A percentile compares a stretch with the other conserved stretches of the same genome.
These are phyloP conservation scores for Ophioninae sp. DNA, from an alignment of 2,888 invertebrate species.

Conservation along the genomic window DNA sequence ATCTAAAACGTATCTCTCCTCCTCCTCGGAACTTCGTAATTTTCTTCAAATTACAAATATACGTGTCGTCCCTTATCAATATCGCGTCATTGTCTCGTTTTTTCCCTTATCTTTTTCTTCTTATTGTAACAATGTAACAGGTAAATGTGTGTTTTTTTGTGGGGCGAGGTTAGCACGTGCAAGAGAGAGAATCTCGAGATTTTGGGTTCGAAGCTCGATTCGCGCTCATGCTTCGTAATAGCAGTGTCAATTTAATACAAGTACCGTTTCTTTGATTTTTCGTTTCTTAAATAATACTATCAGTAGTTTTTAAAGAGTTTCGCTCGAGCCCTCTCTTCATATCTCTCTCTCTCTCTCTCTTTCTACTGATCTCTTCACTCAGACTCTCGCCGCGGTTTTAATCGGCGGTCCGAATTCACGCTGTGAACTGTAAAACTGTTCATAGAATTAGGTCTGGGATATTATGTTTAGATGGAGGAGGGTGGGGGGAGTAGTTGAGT, in stretches of 20 bases:
- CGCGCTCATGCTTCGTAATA: constrained; percentile 18
- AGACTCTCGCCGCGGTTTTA: constrained; percentile 42
- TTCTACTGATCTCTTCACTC: constrained; percentile 2
- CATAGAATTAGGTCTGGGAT: constrained; percentile 62
- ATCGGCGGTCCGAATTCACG: constrained; percentile 60
- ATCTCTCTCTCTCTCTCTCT: constrained; percentile 12
- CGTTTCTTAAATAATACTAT: constrained; percentile 34
- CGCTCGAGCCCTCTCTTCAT: not conserved
- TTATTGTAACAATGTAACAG: constrained; percentile 68
- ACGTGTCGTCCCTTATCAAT: constrained; percentile 73
- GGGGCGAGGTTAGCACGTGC: constrained; percentile 46
- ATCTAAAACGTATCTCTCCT: constrained; percentile 2
- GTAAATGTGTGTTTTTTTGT: constrained; percentile 63
- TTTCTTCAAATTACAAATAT: constrained; percentile 73
- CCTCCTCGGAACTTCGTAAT: constrained; percentile 60
- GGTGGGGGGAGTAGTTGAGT: constrained; percentile 62
- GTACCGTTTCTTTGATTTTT: constrained; percentile 20
- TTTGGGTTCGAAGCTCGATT: not conserved
- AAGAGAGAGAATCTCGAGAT: constrained; percentile 45
- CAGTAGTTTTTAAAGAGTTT: constrained; percentile 30
- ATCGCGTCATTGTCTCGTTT: constrained; percentile 66
- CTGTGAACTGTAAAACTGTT: constrained; percentile 62
- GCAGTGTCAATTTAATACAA: constrained; percentile 19
- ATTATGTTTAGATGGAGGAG: constrained; percentile 75
- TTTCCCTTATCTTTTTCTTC: constrained; percentile 38